Evolutionary conservation across 2,888 invertebrate genomes (phyloP).

Genomic region (Macrosiphum euphorbiae): DNA sequence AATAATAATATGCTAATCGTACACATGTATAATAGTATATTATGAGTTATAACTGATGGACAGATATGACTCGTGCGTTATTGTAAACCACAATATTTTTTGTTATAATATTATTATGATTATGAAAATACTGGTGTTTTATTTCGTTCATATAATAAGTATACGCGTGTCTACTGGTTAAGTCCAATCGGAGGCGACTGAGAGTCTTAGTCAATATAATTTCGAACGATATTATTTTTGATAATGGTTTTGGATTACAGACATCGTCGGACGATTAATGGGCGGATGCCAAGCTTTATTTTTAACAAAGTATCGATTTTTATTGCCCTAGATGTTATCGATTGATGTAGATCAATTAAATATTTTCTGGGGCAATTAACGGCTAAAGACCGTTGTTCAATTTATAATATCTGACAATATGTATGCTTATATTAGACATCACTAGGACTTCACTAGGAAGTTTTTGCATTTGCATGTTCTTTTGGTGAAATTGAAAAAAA

Average conservation of each 20-base stretch:
- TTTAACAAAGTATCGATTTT: conserved; percentile 42
- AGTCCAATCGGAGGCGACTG: neutral
- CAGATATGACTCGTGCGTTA: neutral
- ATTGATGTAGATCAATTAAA: neutral
- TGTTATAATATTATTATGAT: neutral
- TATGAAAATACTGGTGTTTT: neutral
- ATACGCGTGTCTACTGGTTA: neutral
- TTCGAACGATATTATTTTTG: neutral
- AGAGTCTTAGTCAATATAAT: neutral
- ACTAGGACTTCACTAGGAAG: too few species aligned
- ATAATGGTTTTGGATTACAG: neutral
- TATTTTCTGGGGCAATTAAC: neutral
- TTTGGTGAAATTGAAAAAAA: too few species aligned
- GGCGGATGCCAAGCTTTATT: conserved; percentile 47
- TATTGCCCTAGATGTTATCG: neutral
- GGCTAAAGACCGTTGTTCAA: neutral
- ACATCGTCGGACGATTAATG: conserved; percentile 5
- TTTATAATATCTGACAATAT: neutral
- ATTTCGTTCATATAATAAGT: neutral
- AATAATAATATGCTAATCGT: neutral
- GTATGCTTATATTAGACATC: neutral
- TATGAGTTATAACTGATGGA: neutral
- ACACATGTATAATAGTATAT: too few species aligned
- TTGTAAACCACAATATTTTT: neutral
- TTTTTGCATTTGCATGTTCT: too few species aligned